These are phyloP conservation scores for Plectropomus leopardus DNA, from an alignment of 2,113 vertebrate genomes.

Conservation along the genomic window DNA sequence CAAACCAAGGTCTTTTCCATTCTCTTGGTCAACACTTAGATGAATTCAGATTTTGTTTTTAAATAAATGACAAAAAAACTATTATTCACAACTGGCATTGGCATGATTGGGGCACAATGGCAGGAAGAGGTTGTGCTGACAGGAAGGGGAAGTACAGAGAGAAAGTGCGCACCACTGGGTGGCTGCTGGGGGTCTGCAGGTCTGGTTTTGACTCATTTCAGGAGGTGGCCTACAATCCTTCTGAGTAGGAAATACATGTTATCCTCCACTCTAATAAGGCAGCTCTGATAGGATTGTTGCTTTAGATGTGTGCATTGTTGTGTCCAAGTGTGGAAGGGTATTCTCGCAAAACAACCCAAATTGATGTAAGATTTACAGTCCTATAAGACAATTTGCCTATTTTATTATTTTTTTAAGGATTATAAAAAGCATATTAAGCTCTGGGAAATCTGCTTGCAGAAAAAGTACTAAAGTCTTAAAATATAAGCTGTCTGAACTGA, in stretches of 20 bases:
- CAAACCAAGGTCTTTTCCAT: conserved; percentile 53
- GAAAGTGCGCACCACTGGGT: conserved; percentile 40
- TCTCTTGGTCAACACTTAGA: conserved; percentile 53
- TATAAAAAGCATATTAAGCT: conserved; percentile 4
- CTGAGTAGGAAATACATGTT: conserved; percentile 38
- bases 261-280: conserved; percentile 14
- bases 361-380: background rate
- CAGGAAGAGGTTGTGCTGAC: conserved; percentile 79
- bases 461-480: conserved; percentile 24
- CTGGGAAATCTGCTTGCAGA: conserved; percentile 7
- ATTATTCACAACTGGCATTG: conserved; percentile 66
- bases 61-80: conserved; percentile 68
- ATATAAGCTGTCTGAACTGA: conserved; percentile 29
- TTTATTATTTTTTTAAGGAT: conserved; percentile 20
- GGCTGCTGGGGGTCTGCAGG: conserved; percentile 32
- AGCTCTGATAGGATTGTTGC: conserved; percentile 41
- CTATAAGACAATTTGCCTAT: background rate
- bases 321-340: conserved; percentile 3
- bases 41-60: conserved; percentile 54
- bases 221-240: background rate
- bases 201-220: conserved; percentile 22
- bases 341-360: conserved; percentile 3
- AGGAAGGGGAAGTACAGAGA: conserved; percentile 63
- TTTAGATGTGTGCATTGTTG: conserved; percentile 6
- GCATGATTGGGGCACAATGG: conserved; percentile 77